Evolutionary conservation across 1,140 invertebrate genomes (phyloP).

Genomic region (Drusus annulatus): DNA sequence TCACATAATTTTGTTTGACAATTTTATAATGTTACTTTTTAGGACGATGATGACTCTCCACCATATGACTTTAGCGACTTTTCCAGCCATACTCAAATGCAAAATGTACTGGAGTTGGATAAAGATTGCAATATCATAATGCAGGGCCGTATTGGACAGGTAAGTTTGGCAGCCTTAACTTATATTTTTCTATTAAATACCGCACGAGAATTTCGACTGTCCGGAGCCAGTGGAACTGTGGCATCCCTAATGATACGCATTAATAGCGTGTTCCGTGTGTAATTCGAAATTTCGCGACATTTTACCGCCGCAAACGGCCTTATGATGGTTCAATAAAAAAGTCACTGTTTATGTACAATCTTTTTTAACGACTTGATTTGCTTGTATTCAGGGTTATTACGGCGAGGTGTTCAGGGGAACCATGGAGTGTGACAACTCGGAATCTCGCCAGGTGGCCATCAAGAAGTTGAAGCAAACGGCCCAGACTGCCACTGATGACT

Average conservation of each 20-base stretch:
- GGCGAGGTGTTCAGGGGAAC: constrained; percentile 79
- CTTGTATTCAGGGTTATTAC: constrained; percentile 5
- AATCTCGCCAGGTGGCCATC: constrained; percentile 77
- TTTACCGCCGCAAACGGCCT: no score
- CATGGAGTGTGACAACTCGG: constrained; percentile 70
- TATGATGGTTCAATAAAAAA: no score
- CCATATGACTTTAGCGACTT: constrained; percentile 24
- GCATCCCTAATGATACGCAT: no score
- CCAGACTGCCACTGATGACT: constrained; percentile 71
- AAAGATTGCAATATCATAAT: constrained; percentile 73
- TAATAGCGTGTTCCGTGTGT: no score
- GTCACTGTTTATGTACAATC: no score
- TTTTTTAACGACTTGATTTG: background rate
- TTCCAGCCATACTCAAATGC: constrained; percentile 60
- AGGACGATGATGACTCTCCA: constrained; percentile 8
- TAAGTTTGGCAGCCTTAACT: constrained; percentile 59
- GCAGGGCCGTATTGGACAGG: constrained; percentile 75
- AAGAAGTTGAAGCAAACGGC: constrained; percentile 78
- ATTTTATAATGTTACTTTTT: background rate
- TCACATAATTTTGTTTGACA: no score
- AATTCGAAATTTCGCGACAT: no score
- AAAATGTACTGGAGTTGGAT: constrained; percentile 64
- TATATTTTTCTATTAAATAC: no score
- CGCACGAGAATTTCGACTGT: no score
- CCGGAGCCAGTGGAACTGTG: no score